A percentile compares a stretch with the other conserved stretches of the same genome.
phyloP scores from a whole-genome alignment of 2,888 invertebrate genomes.

The Odontocolon sp. region DNA sequence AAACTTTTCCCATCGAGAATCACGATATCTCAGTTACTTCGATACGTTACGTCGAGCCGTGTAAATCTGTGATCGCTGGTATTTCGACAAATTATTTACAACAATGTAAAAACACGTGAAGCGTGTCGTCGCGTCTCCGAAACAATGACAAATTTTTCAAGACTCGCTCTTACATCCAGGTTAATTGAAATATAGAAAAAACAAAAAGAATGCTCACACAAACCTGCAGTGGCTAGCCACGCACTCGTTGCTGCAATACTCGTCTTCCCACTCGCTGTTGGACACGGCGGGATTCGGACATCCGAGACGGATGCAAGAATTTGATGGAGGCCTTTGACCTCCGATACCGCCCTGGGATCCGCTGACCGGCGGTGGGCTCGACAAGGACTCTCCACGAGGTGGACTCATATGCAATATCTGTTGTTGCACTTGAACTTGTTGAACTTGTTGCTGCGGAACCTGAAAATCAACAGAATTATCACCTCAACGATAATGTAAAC shows the following conservation, averaged over 20 bases:
- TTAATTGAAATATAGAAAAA: slow-evolving; percentile 42
- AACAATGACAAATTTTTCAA: not conserved
- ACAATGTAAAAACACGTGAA: too few relatives aligned
- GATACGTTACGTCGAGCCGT: too few relatives aligned
- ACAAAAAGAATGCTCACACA: slow-evolving; percentile 71
- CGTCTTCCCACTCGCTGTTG: slow-evolving; percentile 97
- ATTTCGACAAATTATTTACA: too few relatives aligned
- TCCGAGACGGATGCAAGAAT: slow-evolving; percentile 91
- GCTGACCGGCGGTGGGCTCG: slow-evolving; percentile 75
- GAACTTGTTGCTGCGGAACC: slow-evolving; percentile 76
- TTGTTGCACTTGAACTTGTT: slow-evolving; percentile 75
- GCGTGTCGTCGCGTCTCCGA: too few relatives aligned
- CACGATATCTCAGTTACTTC: too few relatives aligned
- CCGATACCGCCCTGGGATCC: slow-evolving; percentile 70
- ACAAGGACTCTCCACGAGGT: slow-evolving; percentile 72
- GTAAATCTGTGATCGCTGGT: too few relatives aligned
- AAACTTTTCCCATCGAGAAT: too few relatives aligned
- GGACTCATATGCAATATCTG: slow-evolving; percentile 79
- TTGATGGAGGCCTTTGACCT: slow-evolving; percentile 73
- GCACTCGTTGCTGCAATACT: slow-evolving; percentile 98
- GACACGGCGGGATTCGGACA: slow-evolving; percentile 95
- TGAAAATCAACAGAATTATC: slow-evolving; percentile 42
- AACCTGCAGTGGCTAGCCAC: slow-evolving; percentile 97
- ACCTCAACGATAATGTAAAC: not conserved
- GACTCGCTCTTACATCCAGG: not conserved